A percentile compares a stretch with the other conserved stretches of the same genome.
Conservation (phyloP, 1,140 invertebrate species). For the Probaryconus sp. region DNA sequence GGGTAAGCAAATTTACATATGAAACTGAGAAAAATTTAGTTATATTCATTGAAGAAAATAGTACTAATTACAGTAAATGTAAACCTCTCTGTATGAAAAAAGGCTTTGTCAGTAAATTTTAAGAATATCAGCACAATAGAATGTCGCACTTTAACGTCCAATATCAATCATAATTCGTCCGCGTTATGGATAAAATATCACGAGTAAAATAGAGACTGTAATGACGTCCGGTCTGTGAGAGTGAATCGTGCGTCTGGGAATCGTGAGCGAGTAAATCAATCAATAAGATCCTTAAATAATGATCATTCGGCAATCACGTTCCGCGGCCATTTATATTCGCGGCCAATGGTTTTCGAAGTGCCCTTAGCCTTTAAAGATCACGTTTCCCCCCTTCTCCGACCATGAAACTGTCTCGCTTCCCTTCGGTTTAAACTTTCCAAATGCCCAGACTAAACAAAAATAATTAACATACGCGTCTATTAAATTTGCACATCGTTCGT, state of each 20-base stretch:
- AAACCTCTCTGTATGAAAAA: no score
- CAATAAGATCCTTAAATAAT: conserved; percentile 63
- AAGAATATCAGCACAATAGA: conserved; percentile 5
- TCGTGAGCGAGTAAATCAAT: conserved; percentile 62
- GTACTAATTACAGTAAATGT: no score
- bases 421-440: conserved; percentile 44
- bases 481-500: conserved; percentile 32
- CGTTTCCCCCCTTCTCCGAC: conserved; percentile 54
- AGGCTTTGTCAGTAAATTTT: no score
- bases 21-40: no score
- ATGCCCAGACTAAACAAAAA: conserved; percentile 44
- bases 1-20: no score
- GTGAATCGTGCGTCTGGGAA: conserved; percentile 33
- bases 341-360: conserved; percentile 57
- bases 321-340: conserved; percentile 58
- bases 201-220: conserved; percentile 43
- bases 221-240: conserved; percentile 36
- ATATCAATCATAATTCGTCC: conserved; percentile 34
- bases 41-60: no score
- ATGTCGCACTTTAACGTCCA: conserved; percentile 14
- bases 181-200: conserved; percentile 42
- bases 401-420: conserved; percentile 51
- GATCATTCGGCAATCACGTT: conserved; percentile 62
- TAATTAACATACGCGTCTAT: conserved; percentile 60
- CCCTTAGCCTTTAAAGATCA: conserved; percentile 60